Evolutionary conservation across 2,888 invertebrate species (phyloP), one percentile per base, ranked within the genome.

Genomic region (Pyrgus malvae): DNA sequence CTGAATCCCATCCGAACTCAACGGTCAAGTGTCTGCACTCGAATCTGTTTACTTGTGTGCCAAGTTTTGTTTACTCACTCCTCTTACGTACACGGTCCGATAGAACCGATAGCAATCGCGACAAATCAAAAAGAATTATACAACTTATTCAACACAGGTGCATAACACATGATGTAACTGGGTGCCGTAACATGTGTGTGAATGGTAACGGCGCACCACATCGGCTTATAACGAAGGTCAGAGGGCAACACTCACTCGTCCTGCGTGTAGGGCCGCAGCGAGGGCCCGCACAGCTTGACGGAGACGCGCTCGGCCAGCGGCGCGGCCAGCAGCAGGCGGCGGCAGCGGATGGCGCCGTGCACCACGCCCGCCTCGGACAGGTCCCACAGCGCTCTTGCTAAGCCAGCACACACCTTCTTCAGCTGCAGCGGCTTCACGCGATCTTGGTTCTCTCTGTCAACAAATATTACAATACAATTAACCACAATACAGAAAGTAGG

Each of bases 301-400:
- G 92, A 90, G 65, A 97, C 94, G 23, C 87, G 76, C 40, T 86
- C 84, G 7, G 93, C 92, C 61, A 93, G 93, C 68, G 94, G 95
- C 40, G 92, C 91, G 48, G 94, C 93, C n/a, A 98, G 95, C 69
- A 96, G 87, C 57, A 98, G 82, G 70, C 97, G 95, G 29, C 94
- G 91, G 76, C 97, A 97, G 49, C 97, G 92, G 55, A 98, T 94
- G 71, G 94, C 94, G 9, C 96, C 97, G 86, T 98, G 98, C 46
- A 95, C 94, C 23, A 97, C 92, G 31, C 93, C 92, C 66, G 95
- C 94, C 77, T 97, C 96, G 73, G 95, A 95, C 83, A 98, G 87
- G 83, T 97, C 96, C 93, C 96, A 97, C 19, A 98, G 87, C 7
- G 97, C 97, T 23, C 95, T 94, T 1, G 97, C 96, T 48, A 98